Percentiles rank a stretch among this genome's conserved stretches.
These are phyloP conservation scores for Thecocarcelia acutangulata DNA, from an alignment of 2,888 invertebrate genomes.

Conservation along the genomic window DNA sequence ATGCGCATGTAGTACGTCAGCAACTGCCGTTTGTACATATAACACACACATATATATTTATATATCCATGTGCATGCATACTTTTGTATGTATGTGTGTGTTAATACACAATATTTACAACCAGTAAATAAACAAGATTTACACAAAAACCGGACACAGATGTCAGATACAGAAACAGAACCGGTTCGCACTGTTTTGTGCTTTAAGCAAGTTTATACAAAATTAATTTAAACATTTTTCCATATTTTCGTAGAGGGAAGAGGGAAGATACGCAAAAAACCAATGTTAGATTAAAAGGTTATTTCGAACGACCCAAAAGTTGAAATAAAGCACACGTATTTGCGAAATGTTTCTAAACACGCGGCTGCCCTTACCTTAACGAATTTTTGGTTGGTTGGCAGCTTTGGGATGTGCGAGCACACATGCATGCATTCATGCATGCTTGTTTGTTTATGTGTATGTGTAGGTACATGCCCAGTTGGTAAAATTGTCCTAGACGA, in stretches of 20 bases:
- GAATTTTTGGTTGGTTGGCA: conserved; percentile 9
- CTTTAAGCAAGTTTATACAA: too few species aligned
- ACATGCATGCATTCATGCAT: background rate
- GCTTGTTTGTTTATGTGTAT: too few species aligned
- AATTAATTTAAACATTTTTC: conserved; percentile 38
- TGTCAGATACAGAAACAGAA: conserved; percentile 27
- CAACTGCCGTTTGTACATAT: too few species aligned
- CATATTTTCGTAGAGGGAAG: conserved; percentile 32
- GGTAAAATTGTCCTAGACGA: too few species aligned
- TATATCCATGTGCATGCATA: background rate
- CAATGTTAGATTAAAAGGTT: conserved; percentile 66
- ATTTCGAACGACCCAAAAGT: conserved; percentile 58
- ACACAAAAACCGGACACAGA: conserved; percentile 41
- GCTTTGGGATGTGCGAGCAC: background rate
- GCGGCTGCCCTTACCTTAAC: conserved; percentile 66
- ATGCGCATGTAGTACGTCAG: too few species aligned
- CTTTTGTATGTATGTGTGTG: background rate
- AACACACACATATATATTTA: too few species aligned
- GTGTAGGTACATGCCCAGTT: too few species aligned
- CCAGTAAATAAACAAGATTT: conserved; percentile 10
- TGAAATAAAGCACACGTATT: conserved; percentile 63
- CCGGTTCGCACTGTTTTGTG: conserved; percentile 21
- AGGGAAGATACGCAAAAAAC: conserved; percentile 28
- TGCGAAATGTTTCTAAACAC: conserved; percentile 67
- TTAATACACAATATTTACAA: too few species aligned